Evolutionary conservation across 2,888 invertebrate species (phyloP), one percentile per base, ranked within the genome.

Genomic region (Apoderus coryli): DNA sequence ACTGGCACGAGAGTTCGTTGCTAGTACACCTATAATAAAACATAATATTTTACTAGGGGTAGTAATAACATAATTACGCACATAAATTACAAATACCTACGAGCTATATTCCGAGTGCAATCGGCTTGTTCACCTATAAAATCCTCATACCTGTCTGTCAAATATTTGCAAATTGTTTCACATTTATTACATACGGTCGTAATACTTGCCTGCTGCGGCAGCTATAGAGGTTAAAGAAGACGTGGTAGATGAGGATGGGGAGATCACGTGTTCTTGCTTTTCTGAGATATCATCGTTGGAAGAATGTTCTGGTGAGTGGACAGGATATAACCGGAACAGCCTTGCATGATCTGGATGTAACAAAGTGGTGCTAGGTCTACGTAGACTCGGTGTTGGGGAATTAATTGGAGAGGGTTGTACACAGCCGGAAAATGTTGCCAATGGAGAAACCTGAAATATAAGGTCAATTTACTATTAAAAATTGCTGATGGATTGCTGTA

Each of bases 301-400:
- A 4, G 56, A 53, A 10, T 56, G 54, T 33, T 64, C 62, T 1
- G 60, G 56, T 3, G 63, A 54, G 52, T 53, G 52, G 50, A 46
- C 38, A 25, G 39, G 62, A 50, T 44, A 62, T 45, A 49, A 58
- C 47, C 55, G 56, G 12, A 72, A 63, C n/a, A 74, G 56, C 7
- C 74, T 58, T 12, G 76, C 76, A 52, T 76, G 75, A 47, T 76
- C 73, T 4, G 76, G 76, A 57, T 76, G 76, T 32, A 76, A 59
- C 3, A 76, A 57, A 10, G 65, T 59, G 25, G 63, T 63, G 42
- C 72, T 71, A 30, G 71, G 69, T 32, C 73, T 58, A 23, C 67
- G 55, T 27, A 52, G 33, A 35, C 55, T 55, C 14, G 59, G 50
- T 0, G 57, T 56, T 13, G 58, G 57, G 4, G 57, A 57, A 13